phyloP scores from a whole-genome alignment of 2,797 vertebrate species.

The Phaenicophaeus curvirostris region DNA sequence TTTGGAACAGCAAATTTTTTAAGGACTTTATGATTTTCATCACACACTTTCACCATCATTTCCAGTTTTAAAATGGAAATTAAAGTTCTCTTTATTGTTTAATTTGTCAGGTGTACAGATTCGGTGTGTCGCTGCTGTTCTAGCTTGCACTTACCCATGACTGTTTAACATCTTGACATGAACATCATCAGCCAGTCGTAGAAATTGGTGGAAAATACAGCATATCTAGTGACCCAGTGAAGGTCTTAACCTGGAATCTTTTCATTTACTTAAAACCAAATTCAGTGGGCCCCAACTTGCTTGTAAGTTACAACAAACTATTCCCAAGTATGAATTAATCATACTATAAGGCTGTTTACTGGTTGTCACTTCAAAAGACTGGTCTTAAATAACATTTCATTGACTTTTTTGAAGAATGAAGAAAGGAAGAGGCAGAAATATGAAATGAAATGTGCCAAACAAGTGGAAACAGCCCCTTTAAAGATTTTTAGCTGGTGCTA shows the following conservation, averaged over 20 bases:
- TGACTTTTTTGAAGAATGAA: conserved; percentile 2
- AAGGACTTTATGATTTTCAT: not conserved
- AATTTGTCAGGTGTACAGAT: not conserved
- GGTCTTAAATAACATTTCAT: not conserved
- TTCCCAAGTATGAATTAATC: conserved; percentile 61
- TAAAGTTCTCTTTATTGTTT: not conserved
- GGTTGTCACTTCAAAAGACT: conserved; percentile 38
- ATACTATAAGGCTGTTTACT: conserved; percentile 53
- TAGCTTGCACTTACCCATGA: not conserved
- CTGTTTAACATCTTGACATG: not conserved
- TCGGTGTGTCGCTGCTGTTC: not conserved
- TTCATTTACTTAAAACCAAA: not conserved
- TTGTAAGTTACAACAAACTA: conserved; percentile 58
- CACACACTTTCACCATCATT: not conserved
- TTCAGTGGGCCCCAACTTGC: not conserved
- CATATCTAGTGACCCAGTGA: not conserved
- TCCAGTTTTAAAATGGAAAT: not conserved
- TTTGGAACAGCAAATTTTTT: not conserved
- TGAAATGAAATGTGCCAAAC: conserved; percentile 46
- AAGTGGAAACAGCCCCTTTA: conserved; percentile 75
- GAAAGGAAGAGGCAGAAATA: conserved; percentile 32
- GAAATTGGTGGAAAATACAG: not conserved
- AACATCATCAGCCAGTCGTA: not conserved
- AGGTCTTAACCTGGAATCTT: not conserved
- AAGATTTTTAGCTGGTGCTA: conserved; percentile 67